Conservation (phyloP, 2,797 vertebrate genomes). For the Telmatherina bonti region DNA sequence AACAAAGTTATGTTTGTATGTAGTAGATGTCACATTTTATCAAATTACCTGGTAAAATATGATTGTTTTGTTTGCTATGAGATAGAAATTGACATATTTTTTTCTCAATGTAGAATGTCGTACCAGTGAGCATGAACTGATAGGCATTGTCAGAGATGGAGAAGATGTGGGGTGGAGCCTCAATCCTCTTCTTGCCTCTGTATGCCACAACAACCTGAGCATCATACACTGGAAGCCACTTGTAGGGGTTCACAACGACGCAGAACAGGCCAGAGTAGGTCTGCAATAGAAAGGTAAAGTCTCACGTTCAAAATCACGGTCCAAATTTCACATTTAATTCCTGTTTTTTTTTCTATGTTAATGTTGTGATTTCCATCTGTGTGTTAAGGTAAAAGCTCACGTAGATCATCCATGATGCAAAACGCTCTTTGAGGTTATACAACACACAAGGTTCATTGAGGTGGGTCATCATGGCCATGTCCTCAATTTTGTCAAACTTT, state of each 20-base stretch:
- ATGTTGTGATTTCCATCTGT: too few relatives aligned
- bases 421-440: slow-evolving; percentile 83
- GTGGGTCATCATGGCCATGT: slow-evolving; percentile 97
- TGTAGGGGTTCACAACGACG: slow-evolving; percentile 90
- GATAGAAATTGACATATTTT: too few relatives aligned
- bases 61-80: background rate
- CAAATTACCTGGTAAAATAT: background rate
- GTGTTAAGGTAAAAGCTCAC: slow-evolving; percentile 50
- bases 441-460: slow-evolving; percentile 85
- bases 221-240: slow-evolving; percentile 86
- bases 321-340: too few relatives aligned
- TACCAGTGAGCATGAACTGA: slow-evolving; percentile 81
- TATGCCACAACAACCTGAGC: slow-evolving; percentile 43
- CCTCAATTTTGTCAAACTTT: slow-evolving; percentile 93
- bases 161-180: slow-evolving; percentile 68
- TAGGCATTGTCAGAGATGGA: slow-evolving; percentile 92
- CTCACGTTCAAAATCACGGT: too few relatives aligned
- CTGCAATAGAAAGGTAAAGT: slow-evolving; percentile 61
- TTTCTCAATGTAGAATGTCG: background rate
- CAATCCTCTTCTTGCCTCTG: slow-evolving; percentile 71
- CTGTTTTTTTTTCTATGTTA: too few relatives aligned
- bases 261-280: too few relatives aligned
- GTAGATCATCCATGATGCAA: slow-evolving; percentile 81
- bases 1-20: too few relatives aligned
- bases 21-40: too few relatives aligned